Evolutionary conservation across 2,797 vertebrate genomes (phyloP), one percentile per base, ranked within the genome.

Genomic region (Erpetoichthys calabaricus): DNA sequence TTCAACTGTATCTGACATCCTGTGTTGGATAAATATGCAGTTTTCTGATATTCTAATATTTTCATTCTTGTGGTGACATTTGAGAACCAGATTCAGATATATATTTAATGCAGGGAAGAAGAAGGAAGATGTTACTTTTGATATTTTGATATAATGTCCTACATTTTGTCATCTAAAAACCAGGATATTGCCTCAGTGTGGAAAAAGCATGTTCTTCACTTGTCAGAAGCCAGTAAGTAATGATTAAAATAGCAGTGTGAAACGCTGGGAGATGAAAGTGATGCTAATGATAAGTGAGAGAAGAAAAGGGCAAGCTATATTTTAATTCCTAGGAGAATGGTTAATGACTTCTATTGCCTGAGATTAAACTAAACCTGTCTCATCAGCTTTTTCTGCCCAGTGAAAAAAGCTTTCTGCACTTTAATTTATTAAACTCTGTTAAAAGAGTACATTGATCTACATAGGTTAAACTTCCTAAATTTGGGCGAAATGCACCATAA

Each of bases 291-390:
- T 99, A 99, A 98, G 94, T 96, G 96, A 98, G 92, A 93, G 94
- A 99, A 98, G 96, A 99, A 98, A 99, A 99, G 94, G 96, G 91
- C 96, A 97, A 97, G 94, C 94, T 98, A 99, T 99, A 99, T 99
- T 99, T 99, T 99, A 99, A 99, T 99, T 96, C 96, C 93, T 97
- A 87, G 89, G 94, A 97, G 94, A 97, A 98, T 97, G 93, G 92
- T 96, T 98, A 99, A 99, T 99, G 96, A 99, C 96, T 99, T 98
- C 94, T 98, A 97, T 97, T 97, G 94, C 96, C 92, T 98, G 93
- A 99, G 94, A 99, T 99, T 98, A 99, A 97, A 97, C 94, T 95
- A 25, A 25, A 25, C 25, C 25, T 25, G 25, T 25, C 25, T 25
- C 25, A 25, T 25, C 25, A 25, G 25, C 25, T 25, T 25, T 98